phyloP scores from a whole-genome alignment of 2,797 vertebrate genomes.

The Chlorospingus flavigularis region DNA sequence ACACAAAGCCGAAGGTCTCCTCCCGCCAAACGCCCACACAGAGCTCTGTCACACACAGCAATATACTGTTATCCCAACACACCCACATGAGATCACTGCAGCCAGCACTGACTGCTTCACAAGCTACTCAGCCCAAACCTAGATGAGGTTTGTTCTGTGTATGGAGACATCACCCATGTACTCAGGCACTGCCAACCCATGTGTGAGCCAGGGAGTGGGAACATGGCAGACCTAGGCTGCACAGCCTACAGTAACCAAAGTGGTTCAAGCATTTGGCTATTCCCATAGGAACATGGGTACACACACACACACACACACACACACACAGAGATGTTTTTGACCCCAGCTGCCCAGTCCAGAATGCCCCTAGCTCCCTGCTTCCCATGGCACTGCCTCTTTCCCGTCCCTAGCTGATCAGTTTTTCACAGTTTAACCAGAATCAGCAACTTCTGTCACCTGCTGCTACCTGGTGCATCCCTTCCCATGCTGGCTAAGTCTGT shows the following conservation, averaged over 20 bases:
- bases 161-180: accelerated
- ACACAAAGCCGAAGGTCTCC: not conserved
- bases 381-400: not conserved
- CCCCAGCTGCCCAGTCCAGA: not conserved
- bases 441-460: constrained; percentile 81
- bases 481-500: constrained; percentile 68
- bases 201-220: not conserved
- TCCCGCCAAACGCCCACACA: not conserved
- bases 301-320: too few species aligned
- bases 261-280: not conserved
- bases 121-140: not conserved
- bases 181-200: not conserved
- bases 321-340: accelerated
- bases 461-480: constrained; percentile 64
- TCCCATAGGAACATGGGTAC: not conserved
- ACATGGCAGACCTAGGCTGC: not conserved
- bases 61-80: not conserved
- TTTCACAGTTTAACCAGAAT: constrained; percentile 75
- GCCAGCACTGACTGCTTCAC: accelerated
- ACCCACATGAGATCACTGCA: accelerated
- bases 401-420: constrained; percentile 20
- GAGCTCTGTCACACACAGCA: not conserved
- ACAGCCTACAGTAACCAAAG: not conserved
- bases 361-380: not conserved
- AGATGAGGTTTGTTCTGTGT: accelerated